These are phyloP conservation scores for Phrynocephalus versicolor DNA, from an alignment of 2,113 vertebrate species.

Conservation along the genomic window DNA sequence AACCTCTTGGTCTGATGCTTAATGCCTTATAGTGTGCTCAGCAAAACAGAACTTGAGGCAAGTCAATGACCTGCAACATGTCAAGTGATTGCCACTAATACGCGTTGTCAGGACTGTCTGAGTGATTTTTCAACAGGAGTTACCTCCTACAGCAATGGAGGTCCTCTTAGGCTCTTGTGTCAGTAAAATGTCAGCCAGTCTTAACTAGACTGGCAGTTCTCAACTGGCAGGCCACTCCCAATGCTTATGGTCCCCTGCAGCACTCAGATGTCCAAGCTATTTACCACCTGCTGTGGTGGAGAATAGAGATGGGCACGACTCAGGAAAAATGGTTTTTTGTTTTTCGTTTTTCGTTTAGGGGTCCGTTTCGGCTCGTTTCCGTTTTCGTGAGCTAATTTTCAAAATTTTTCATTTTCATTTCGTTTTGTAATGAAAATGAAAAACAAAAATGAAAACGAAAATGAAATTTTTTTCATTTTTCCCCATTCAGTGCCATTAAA, in stretches of 20 bases:
- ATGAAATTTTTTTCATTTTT: no score
- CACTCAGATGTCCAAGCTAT: background rate
- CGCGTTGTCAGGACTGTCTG: background rate
- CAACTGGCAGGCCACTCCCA: background rate
- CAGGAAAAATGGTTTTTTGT: no score
- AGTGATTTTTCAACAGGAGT: background rate
- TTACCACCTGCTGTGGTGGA: background rate
- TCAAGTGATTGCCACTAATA: background rate
- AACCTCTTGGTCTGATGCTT: background rate
- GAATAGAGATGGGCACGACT: no score
- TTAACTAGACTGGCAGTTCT: background rate
- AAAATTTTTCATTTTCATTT: no score
- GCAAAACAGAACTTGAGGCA: background rate
- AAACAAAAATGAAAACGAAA: no score
- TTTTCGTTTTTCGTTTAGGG: no score
- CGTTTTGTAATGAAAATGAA: no score
- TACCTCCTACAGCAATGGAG: background rate
- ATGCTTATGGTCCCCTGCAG: background rate
- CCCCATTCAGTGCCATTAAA: no score
- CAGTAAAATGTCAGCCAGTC: background rate
- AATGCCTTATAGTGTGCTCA: background rate
- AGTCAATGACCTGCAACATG: background rate
- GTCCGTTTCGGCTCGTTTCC: no score
- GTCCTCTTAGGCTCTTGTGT: background rate
- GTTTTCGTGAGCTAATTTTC: no score